Evolutionary conservation across 2,113 vertebrate genomes (phyloP).

Genomic region (Bucco capensis): DNA sequence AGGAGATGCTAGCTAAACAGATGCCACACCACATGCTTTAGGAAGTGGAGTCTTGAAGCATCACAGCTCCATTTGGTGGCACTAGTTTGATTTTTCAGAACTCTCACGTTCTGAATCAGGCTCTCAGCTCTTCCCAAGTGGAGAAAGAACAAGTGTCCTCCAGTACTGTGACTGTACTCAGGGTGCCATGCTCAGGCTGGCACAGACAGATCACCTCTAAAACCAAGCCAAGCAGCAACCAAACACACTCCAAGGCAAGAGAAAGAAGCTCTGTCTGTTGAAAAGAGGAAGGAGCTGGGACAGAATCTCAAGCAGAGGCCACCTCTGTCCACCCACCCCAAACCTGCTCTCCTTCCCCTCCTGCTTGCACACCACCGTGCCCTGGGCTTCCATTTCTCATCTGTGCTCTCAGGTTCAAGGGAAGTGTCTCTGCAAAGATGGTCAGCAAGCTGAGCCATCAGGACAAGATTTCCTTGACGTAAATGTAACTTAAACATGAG

Average conservation of each 20-base stretch:
- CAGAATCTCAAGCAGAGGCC: not conserved
- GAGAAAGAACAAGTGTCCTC: not conserved
- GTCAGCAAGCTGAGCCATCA: not conserved
- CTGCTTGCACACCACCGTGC: not conserved
- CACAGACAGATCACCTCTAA: not conserved
- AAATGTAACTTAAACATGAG: not conserved
- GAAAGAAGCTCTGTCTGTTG: not conserved
- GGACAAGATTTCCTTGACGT: not conserved
- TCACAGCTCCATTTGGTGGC: rapidly evolving
- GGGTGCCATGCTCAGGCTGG: not conserved
- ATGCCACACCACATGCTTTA: not conserved
- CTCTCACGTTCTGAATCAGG: not conserved
- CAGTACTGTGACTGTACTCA: rapidly evolving
- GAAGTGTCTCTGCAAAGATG: not conserved
- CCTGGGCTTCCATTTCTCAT: not conserved
- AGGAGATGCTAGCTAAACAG: not conserved
- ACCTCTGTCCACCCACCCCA: not conserved
- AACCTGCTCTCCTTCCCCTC: not conserved
- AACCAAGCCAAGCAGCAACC: not conserved
- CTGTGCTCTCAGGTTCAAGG: not conserved
- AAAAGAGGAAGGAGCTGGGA: not conserved
- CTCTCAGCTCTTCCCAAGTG: not conserved
- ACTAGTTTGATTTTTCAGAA: not conserved
- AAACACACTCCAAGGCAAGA: not conserved
- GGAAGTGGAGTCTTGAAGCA: not conserved